Conservation (phyloP, 2,113 vertebrate genomes). For the Smithornis capensis region DNA sequence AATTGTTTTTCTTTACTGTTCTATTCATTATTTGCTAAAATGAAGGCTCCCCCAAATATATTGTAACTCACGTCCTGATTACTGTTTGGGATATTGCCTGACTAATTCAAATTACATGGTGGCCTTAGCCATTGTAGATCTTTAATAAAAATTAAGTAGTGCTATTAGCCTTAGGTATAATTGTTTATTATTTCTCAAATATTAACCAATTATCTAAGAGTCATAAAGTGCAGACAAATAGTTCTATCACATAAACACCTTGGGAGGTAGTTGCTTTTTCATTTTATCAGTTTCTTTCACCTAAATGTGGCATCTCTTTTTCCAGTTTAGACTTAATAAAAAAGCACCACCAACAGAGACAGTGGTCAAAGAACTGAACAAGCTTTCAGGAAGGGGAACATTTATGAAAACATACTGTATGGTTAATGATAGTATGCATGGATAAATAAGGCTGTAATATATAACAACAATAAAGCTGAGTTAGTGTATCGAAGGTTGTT, state of each 20-base stretch:
- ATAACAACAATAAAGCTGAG: conserved; percentile 82
- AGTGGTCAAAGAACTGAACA: neutral
- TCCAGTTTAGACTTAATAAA: conserved; percentile 51
- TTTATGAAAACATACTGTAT: conserved; percentile 70
- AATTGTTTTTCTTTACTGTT: neutral
- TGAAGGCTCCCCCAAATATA: neutral
- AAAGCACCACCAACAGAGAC: conserved; percentile 16
- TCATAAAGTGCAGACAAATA: neutral
- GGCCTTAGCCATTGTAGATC: neutral
- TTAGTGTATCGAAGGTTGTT: conserved; percentile 74
- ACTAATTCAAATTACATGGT: neutral
- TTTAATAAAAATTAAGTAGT: conserved; percentile 27
- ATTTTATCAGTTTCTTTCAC: conserved; percentile 13
- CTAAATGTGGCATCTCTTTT: conserved; percentile 7
- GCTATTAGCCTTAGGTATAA: neutral
- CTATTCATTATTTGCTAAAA: neutral
- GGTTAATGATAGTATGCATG: conserved; percentile 67
- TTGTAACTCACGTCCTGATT: neutral
- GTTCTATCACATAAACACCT: neutral
- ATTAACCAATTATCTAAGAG: conserved; percentile 4
- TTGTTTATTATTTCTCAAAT: conserved; percentile 43
- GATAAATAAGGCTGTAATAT: conserved; percentile 68
- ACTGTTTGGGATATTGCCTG: neutral
- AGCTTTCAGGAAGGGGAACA: conserved; percentile 38
- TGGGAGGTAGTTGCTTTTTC: conserved; percentile 25